Evolutionary conservation across 2,888 invertebrate genomes (phyloP).

Genomic region (Heliconius sara): DNA sequence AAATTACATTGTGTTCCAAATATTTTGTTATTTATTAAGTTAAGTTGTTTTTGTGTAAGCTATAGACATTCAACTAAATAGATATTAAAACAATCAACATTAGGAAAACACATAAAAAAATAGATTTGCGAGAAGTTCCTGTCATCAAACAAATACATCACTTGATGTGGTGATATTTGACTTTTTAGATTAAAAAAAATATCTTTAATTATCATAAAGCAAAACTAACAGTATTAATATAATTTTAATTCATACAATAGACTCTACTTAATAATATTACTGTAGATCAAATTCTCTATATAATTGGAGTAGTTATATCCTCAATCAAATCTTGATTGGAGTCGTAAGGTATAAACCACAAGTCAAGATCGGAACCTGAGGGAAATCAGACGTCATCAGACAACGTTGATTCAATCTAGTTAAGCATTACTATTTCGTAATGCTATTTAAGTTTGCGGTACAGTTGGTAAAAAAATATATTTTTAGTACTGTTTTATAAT

Average conservation of each 20-base stretch:
- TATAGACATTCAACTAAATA: not conserved
- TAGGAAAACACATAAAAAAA: too few relatives aligned
- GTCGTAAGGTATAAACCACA: conserved; percentile 53
- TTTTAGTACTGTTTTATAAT: not conserved
- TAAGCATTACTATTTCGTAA: conserved; percentile 55
- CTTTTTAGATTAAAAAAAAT: too few relatives aligned
- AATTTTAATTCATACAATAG: not conserved
- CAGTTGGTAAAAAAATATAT: conserved; percentile 8
- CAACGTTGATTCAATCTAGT: conserved; percentile 60
- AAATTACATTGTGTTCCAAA: too few relatives aligned
- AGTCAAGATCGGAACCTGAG: conserved; percentile 41
- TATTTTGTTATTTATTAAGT: not conserved
- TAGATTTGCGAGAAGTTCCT: too few relatives aligned
- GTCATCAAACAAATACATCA: too few relatives aligned
- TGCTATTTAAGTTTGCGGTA: conserved; percentile 27
- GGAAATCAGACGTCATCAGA: conserved; percentile 47
- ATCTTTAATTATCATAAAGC: not conserved
- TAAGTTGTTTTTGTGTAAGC: not conserved
- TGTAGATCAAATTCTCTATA: not conserved
- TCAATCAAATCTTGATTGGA: conserved; percentile 30
- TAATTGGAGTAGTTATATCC: conserved; percentile 12
- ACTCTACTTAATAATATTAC: not conserved
- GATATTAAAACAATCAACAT: too few relatives aligned
- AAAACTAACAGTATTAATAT: not conserved
- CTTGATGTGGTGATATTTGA: too few relatives aligned